These are phyloP conservation scores for Oscheius sp. DNA, from an alignment of 2,888 invertebrate genomes.

Conservation along the genomic window DNA sequence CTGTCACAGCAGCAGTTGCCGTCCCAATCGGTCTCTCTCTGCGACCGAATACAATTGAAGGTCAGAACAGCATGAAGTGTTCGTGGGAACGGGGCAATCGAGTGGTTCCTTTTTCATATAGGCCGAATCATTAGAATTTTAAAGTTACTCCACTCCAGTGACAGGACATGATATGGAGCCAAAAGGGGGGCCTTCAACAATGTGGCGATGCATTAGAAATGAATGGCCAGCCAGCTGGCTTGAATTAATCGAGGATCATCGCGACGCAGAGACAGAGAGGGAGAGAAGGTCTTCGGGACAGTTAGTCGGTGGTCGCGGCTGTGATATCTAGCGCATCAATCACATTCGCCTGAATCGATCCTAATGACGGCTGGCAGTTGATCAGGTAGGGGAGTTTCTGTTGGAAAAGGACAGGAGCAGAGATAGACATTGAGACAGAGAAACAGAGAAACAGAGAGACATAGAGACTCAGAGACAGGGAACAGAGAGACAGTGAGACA, in stretches of 20 bases:
- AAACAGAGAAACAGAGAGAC: background rate
- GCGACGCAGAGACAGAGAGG: background rate
- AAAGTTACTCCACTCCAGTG: too few species aligned
- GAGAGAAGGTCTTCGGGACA: background rate
- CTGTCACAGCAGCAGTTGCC: too few species aligned
- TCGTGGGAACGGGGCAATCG: conserved; percentile 23
- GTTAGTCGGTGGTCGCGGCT: conserved; percentile 5
- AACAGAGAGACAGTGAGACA: too few species aligned
- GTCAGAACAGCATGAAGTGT: conserved; percentile 17
- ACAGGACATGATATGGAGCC: too few species aligned
- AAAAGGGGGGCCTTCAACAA: background rate
- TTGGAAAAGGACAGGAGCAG: background rate
- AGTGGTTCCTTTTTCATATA: background rate
- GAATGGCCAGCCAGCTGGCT: conserved; percentile 28
- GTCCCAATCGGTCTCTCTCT: background rate
- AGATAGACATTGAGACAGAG: background rate
- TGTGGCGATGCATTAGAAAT: conserved; percentile 29
- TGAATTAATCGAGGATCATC: conserved; percentile 21
- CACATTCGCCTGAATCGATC: conserved; percentile 29
- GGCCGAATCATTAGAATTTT: too few species aligned
- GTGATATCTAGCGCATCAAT: conserved; percentile 32
- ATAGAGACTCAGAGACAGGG: background rate
- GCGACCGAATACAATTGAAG: conserved; percentile 1
- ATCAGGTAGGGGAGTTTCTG: conserved; percentile 4
- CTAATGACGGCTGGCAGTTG: conserved; percentile 34